These are phyloP conservation scores for Periphyllus acericola DNA, from an alignment of 2,888 invertebrate species.

Conservation along the genomic window DNA sequence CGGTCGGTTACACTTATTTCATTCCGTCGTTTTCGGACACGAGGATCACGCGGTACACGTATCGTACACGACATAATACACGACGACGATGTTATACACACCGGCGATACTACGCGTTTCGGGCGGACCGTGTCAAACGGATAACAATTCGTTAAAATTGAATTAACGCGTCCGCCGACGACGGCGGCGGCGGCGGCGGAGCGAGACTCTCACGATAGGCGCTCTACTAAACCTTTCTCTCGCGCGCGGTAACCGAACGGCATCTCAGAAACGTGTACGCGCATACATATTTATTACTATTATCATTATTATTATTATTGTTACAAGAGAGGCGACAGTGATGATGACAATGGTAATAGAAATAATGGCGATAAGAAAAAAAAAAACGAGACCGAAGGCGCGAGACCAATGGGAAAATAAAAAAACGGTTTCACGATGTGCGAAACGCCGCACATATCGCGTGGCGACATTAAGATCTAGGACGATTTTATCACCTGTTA, in stretches of 20 bases:
- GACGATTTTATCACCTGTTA: slow-evolving; percentile 9
- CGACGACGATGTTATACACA: background rate
- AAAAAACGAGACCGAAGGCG: slow-evolving; percentile 34
- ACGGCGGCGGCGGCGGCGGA: slow-evolving; percentile 1
- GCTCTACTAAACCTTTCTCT: slow-evolving; percentile 21
- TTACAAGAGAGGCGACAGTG: slow-evolving; percentile 8
- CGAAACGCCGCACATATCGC: slow-evolving; percentile 9
- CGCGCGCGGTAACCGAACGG: background rate
- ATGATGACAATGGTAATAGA: slow-evolving; percentile 32
- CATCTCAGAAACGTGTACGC: slow-evolving; percentile 24
- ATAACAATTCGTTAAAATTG: slow-evolving; percentile 61
- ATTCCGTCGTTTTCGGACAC: background rate
- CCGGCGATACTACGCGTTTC: slow-evolving; percentile 16
- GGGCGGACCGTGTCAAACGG: slow-evolving; percentile 56
- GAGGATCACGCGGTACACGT: background rate
- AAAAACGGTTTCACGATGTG: slow-evolving; percentile 31
- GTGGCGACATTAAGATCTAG: slow-evolving; percentile 19
- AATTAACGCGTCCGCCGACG: slow-evolving; percentile 39
- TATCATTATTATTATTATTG: slow-evolving; percentile 20
- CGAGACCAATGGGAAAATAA: slow-evolving; percentile 17
- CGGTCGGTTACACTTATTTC: background rate
- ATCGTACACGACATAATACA: background rate
- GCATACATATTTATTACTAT: background rate
- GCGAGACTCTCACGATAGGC: slow-evolving; percentile 51
- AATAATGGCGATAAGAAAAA: slow-evolving; percentile 19